Conservation (phyloP, 1,140 invertebrate species). For the Reticulitermes speratus region DNA sequence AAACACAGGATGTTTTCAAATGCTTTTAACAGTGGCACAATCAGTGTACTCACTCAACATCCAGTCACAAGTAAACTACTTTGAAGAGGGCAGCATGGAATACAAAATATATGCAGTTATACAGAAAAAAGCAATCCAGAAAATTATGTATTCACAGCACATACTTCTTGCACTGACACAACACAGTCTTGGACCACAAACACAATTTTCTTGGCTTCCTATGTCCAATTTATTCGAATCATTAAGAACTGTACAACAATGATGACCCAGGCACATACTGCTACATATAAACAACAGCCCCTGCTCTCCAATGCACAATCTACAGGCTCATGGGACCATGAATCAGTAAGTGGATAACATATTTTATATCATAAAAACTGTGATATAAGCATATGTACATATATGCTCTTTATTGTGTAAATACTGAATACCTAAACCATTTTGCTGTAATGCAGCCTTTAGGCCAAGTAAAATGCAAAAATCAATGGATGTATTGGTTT, state of each 20-base stretch:
- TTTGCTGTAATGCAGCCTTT: slow-evolving; percentile 14
- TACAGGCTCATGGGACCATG: not conserved
- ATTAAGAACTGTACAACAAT: slow-evolving; percentile 31
- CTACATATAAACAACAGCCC: not conserved
- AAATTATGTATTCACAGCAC: too few relatives aligned
- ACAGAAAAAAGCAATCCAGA: too few relatives aligned
- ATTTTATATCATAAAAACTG: not conserved
- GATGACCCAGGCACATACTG: slow-evolving; percentile 11
- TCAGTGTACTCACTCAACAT: too few relatives aligned
- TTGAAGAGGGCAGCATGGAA: too few relatives aligned
- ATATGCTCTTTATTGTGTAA: slow-evolving; percentile 14
- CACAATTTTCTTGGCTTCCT: not conserved
- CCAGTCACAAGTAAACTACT: too few relatives aligned
- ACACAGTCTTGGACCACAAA: not conserved
- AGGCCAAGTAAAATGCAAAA: slow-evolving; percentile 1
- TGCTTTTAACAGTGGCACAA: too few relatives aligned
- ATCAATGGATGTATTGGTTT: not conserved
- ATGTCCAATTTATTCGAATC: slow-evolving; percentile 29
- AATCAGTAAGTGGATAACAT: not conserved
- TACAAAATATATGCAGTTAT: too few relatives aligned
- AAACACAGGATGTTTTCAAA: too few relatives aligned
- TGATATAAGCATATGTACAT: not conserved
- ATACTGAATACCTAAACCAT: not conserved
- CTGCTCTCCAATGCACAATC: not conserved
- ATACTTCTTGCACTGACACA: too few relatives aligned